Evolutionary conservation across 2,797 vertebrate species (phyloP).

Genomic region (Podargus strigoides): DNA sequence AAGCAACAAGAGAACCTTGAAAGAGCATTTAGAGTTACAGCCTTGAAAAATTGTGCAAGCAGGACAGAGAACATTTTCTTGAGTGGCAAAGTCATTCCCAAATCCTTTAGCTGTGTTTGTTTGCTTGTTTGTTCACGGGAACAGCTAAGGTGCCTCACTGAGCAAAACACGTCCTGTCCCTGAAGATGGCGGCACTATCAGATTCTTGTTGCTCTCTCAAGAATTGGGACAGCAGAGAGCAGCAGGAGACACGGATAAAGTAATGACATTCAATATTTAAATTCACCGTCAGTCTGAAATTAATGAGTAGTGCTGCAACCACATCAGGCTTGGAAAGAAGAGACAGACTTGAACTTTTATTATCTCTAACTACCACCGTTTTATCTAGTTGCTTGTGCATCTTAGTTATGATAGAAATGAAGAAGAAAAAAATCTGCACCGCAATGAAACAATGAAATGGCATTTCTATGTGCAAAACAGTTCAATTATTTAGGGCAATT

Average conservation of each 20-base stretch:
- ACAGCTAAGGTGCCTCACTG: background rate
- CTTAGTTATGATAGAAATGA: background rate
- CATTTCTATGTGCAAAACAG: constrained; percentile 44
- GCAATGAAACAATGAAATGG: constrained; percentile 39
- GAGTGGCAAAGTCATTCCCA: background rate
- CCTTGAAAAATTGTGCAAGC: background rate
- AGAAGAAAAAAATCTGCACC: background rate
- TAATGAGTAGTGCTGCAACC: background rate
- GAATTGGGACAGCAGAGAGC: constrained; percentile 1
- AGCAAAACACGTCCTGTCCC: background rate
- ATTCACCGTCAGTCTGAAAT: background rate
- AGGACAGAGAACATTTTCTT: background rate
- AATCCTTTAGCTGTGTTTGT: background rate
- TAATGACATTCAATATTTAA: background rate
- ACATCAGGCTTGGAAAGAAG: constrained; percentile 12
- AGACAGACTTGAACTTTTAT: background rate
- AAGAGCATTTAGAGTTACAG: background rate
- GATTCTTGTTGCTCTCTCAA: constrained; percentile 18
- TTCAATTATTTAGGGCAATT: constrained; percentile 59
- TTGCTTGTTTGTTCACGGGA: background rate
- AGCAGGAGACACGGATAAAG: background rate
- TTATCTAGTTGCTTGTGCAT: constrained; percentile 27
- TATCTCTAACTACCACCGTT: constrained; percentile 7
- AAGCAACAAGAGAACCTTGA: background rate
- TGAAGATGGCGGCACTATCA: background rate